Base-by-base conservation (phyloP, 2,888 invertebrate genomes). In the Tricholauxania praeusta region DNA sequence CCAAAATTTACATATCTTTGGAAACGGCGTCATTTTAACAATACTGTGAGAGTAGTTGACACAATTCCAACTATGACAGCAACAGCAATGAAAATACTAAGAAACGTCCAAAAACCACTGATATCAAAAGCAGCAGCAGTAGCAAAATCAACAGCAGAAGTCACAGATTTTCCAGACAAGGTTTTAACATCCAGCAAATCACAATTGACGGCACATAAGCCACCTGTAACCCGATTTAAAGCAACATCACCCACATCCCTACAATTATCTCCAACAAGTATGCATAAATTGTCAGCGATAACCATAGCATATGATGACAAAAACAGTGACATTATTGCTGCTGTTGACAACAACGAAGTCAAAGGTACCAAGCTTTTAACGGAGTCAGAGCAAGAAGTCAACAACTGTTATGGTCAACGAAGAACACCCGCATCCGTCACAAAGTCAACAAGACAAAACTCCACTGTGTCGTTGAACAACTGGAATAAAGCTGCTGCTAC, bases 281-380 rank as follows among this genome's bases (percentile, higher is more conserved):
- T 63, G 63, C 63, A 71, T 71, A 63, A 71, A 62, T 63, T 62
- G 63, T 60, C 70, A n/a, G 7, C 60, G 71, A 65, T 53, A 62
- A 39, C 60, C 19, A 15, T 19, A 14, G 4, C 15, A 17, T 12
- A 17, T 12, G 59, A 62, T 66, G 72, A 17, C 51, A 51, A 10
- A 39, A 39, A 10, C 10, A 39, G 39, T 10, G 39, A 39, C 3
- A 39, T 39, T 39, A 39, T 39, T 39, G 39, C n/a, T 53, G 70
- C n/a, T 53, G 51, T 8, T 32, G n/a, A 62, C 57, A 72, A 47
- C 76, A 75, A 75, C 76, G 78, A 76, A 75, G 78, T 77, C 73
- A 77, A 39, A 49, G 71, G 71, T 59, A 71, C 57, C 63, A 51
- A 28, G 28, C 15, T n/a, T 59, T 63, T 53, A 15, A 39, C 39